Base-by-base conservation (phyloP, 2,113 vertebrate genomes). In the Gallinago paraguaiae region DNA sequence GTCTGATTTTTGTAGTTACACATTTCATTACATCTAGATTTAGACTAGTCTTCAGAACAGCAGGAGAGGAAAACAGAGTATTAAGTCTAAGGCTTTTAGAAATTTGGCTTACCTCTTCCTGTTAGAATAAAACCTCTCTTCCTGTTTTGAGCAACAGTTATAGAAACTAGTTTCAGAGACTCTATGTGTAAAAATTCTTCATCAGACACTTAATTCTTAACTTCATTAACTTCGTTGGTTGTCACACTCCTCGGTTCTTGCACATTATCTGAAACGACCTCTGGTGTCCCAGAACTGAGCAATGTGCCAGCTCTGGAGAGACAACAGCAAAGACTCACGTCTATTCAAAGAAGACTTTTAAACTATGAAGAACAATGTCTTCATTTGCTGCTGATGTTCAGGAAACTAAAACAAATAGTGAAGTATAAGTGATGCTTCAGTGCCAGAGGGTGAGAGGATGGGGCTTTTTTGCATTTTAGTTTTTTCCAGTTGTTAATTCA, bases 31-130 rank as follows among this genome's bases (percentile, higher is more conserved):
- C 65, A 50, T 69, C 39, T 72, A 68, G 57, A 41, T 60, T 81
- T 87, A 85, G 59, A 89, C 27, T 78, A 22, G 43, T 53, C 13
- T 87, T 91, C 41, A 85, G 46, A 80, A 88, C 11, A 63, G 33
- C 56, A 86, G 79, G 70, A 67, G 54, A 83, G 24, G 54, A 81
- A 88, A 82, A 60, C 16, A 1, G 16, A 3, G 11, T 92, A 19
- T 92, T 79, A 67, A 35, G 22, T 74, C 50, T 51, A 35, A 28
- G 13, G 12, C 23, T 56, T 82, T 70, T 13, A 90, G 70, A 95
- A 86, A 76, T 88, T 54, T 46, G 51, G n/a, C 51, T 92, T 90
- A 74, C 90, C 86, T 90, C 71, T 93, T 97, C 53, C 88, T 94
- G 75, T 75, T 65, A 46, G 19, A 78, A 54, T 67, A 70, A 88